These are phyloP conservation scores for Toxotes lorentzi DNA, from an alignment of 2,797 vertebrate species.

Conservation along the genomic window DNA sequence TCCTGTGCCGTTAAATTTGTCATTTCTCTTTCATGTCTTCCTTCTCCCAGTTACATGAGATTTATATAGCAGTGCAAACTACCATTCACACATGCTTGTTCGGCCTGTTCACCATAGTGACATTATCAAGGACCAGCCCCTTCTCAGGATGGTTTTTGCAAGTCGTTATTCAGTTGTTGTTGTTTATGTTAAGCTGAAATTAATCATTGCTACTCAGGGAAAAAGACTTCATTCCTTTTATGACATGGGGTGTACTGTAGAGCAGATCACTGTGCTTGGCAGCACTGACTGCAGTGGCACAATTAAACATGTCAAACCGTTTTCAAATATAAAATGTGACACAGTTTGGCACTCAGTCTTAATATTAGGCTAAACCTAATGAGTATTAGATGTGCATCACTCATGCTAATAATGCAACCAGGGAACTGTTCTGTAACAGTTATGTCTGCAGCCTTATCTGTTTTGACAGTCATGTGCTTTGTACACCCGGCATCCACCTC, in stretches of 20 bases:
- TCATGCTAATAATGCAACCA: not conserved
- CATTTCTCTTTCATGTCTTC: not conserved
- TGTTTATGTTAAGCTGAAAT: not conserved
- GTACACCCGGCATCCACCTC: not conserved
- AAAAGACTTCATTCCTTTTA: not conserved
- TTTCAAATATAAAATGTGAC: not conserved
- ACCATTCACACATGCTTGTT: not conserved
- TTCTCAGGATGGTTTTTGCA: not conserved
- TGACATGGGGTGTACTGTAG: not conserved
- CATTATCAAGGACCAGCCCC: not conserved
- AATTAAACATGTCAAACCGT: not conserved
- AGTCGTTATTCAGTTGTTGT: not conserved
- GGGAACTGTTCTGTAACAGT: not conserved
- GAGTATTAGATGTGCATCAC: not conserved
- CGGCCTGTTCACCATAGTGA: not conserved
- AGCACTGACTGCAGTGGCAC: not conserved
- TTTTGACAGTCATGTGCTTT: not conserved
- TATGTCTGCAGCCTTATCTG: not conserved
- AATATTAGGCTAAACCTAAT: not conserved
- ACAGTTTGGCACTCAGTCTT: slow-evolving; percentile 2
- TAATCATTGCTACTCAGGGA: not conserved
- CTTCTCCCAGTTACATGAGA: not conserved
- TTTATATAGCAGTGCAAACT: not conserved
- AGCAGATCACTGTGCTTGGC: not conserved
- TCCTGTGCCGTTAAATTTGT: not conserved